A percentile compares a stretch with the other conserved stretches of the same genome.
These are phyloP conservation scores for Caenorhabditis zanzibari DNA, from an alignment of 2,888 invertebrate genomes.

Conservation along the genomic window DNA sequence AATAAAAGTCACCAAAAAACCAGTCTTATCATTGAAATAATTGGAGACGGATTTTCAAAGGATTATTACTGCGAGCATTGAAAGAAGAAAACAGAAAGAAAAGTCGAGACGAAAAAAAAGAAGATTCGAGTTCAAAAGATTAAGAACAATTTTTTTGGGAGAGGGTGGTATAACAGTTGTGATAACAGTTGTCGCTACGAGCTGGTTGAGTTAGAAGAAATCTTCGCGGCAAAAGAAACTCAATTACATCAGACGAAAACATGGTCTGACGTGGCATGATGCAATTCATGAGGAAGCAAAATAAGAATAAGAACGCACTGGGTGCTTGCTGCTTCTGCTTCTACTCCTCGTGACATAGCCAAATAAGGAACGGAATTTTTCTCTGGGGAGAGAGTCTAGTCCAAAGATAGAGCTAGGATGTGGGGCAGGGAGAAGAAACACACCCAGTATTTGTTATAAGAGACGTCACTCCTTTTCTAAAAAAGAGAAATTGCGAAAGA, in stretches of 20 bases:
- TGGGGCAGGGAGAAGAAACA: conserved; percentile 25
- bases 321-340: conserved; percentile 7
- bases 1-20: background rate
- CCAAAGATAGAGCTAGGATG: background rate
- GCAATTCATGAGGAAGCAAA: conserved; percentile 45
- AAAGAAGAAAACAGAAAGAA: background rate
- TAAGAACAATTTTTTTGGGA: conserved; percentile 51
- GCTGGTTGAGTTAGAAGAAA: conserved; percentile 23
- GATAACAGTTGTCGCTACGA: conserved; percentile 17
- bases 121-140: conserved; percentile 54
- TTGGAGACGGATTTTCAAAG: background rate
- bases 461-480: conserved; percentile 30
- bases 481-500: conserved; percentile 48
- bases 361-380: conserved; percentile 22
- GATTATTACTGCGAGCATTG: background rate
- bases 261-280: conserved; percentile 50
- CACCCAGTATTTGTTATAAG: conserved; percentile 28
- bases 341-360: conserved; percentile 28
- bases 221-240: conserved; percentile 25
- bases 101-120: conserved; percentile 37
- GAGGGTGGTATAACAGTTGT: conserved; percentile 58
- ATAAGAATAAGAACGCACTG: conserved; percentile 30
- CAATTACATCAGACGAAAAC: conserved; percentile 38
- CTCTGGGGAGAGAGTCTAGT: conserved; percentile 39
- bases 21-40: conserved; percentile 37